Evolutionary conservation across 2,888 invertebrate genomes (phyloP), one percentile per base, ranked within the genome.

Genomic region (Petrolisthes cinctipes): DNA sequence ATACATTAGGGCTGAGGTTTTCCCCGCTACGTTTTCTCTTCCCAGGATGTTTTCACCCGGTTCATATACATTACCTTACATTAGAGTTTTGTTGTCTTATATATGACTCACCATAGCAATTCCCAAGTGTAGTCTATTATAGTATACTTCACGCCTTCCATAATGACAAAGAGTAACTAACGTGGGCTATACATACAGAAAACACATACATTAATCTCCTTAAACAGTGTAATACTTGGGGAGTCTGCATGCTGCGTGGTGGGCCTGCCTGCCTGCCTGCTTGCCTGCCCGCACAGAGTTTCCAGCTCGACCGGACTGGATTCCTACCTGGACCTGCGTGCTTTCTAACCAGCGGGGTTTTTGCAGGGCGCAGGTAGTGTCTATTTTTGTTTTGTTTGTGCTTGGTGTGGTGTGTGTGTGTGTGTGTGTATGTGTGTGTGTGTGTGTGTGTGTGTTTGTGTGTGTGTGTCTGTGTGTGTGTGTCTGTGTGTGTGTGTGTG

Each of bases 301-400:
- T 51, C 20, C 23, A 53, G 9, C 66, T 54, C n/a, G 14, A 54
- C 51, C 53, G 53, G 54, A 85, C 84, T 78, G 79, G 84, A 85
- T 78, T 85, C 84, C 75, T 78, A 76, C 20, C n/a, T 68, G 53
- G 17, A 66, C 57, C 73, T 20, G 84, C 76, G 85, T 79, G 85
- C 85, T 79, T 66, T 79, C 85, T 79, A 66, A 51, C 79, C 85
- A n/a, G 85, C 23, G 68, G 79, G 78, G 51, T 79, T 68, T 84
- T 84, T 54, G 11, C 78, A 79, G 78, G 78, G 37, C 23, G 66
- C 81, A 11, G 68, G 54, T 20, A 68, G 79, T 66, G 61, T 53
- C 78, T 76, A 78, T 78, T 78, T 79, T 78, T 79, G 37, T 78
- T 79, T 78, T 79, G 37, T 37, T 37, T 37, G 37, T 37, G 37